Conservation (phyloP, 1,140 invertebrate genomes). For the Trigoniulus corallinus region DNA sequence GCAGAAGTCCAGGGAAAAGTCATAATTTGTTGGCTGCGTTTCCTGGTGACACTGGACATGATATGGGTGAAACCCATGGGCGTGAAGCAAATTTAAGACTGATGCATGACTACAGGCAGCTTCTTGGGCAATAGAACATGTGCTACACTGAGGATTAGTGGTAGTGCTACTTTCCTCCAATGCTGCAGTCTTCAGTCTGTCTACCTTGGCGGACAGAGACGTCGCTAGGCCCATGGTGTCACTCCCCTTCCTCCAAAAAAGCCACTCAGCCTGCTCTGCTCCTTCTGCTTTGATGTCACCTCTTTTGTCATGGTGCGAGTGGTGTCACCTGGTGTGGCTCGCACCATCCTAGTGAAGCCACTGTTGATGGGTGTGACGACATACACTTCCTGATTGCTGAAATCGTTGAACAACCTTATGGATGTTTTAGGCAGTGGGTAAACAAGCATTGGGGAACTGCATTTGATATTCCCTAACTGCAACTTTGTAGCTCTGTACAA, state of each 20-base stretch:
- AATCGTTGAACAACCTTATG: too few species aligned
- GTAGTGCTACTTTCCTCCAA: neutral
- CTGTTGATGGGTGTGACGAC: neutral
- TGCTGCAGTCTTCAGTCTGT: neutral
- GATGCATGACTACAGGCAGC: neutral
- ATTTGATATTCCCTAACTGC: neutral
- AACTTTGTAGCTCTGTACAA: neutral
- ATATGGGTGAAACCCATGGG: neutral
- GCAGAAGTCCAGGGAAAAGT: too few species aligned
- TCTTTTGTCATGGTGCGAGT: too few species aligned
- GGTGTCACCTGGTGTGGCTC: too few species aligned
- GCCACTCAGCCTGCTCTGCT: too few species aligned
- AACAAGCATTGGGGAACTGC: neutral
- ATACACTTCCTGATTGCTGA: neutral
- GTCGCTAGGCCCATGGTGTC: too few species aligned
- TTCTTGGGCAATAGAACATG: neutral
- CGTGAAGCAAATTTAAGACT: neutral
- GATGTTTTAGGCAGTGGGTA: too few species aligned
- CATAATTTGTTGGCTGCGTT: neutral
- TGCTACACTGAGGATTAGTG: neutral
- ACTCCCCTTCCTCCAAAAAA: too few species aligned
- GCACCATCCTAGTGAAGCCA: too few species aligned
- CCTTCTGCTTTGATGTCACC: too few species aligned
- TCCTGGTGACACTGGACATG: conserved; percentile 1
- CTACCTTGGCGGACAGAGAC: too few species aligned